These are phyloP conservation scores for Heteropelma amictum DNA, from an alignment of 2,888 invertebrate species.

Conservation along the genomic window DNA sequence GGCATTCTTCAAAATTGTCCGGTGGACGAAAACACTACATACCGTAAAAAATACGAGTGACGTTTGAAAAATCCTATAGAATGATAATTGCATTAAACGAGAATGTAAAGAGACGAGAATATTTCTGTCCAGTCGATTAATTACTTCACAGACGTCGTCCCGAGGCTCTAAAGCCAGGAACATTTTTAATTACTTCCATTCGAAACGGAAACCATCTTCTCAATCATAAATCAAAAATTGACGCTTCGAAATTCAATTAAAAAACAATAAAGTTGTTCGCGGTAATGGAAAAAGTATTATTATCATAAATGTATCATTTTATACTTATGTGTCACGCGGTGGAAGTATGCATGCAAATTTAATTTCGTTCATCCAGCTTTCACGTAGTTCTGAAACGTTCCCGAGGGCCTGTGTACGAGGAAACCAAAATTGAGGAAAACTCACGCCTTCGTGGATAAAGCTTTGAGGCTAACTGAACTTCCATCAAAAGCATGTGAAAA, in stretches of 20 bases:
- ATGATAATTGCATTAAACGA: conserved; percentile 37
- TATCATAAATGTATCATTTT: not conserved
- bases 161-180: conserved; percentile 15
- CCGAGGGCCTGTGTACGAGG: too few species aligned
- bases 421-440: not conserved
- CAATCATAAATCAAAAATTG: not conserved
- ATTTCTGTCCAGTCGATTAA: conserved; percentile 9
- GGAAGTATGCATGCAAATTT: not conserved
- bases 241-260: not conserved
- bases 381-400: not conserved
- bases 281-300: not conserved
- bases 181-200: conserved; percentile 7
- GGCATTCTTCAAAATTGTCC: too few species aligned
- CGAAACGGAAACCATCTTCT: not conserved
- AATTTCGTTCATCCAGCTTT: too few species aligned
- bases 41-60: not conserved
- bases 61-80: conserved; percentile 13
- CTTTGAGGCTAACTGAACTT: too few species aligned
- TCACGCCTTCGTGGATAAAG: too few species aligned
- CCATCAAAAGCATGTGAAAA: too few species aligned
- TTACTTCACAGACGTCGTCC: too few species aligned
- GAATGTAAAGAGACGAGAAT: conserved; percentile 3
- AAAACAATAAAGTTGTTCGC: not conserved
- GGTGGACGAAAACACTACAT: not conserved
- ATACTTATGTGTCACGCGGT: not conserved